A percentile compares a stretch with the other conserved stretches of the same genome.
Evolutionary conservation across 2,888 invertebrate genomes (phyloP).

Genomic region (Pyrochroa serraticornis): DNA sequence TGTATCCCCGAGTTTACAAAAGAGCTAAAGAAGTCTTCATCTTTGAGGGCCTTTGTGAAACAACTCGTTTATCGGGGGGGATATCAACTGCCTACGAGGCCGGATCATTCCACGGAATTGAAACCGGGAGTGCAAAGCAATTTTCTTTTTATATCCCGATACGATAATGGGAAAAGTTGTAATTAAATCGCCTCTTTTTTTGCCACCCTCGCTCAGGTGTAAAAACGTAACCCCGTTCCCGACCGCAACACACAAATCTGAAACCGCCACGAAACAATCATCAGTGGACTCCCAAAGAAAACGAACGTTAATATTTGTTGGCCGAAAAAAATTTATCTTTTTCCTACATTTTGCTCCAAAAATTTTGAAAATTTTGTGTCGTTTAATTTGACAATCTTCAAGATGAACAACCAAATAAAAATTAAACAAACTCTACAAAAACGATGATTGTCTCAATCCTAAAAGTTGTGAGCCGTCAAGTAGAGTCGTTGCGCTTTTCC

Average conservation of each 20-base stretch:
- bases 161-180: constrained; percentile 52
- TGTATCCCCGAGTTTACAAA: constrained; percentile 46
- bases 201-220: constrained; percentile 18
- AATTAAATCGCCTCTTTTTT: constrained; percentile 42
- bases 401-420: too few relatives aligned
- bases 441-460: too few relatives aligned
- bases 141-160: constrained; percentile 49
- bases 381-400: too few relatives aligned
- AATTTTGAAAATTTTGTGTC: too few relatives aligned
- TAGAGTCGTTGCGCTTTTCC: too few relatives aligned
- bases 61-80: constrained; percentile 47
- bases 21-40: constrained; percentile 48
- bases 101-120: constrained; percentile 47
- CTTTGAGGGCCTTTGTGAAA: constrained; percentile 41
- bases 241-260: constrained; percentile 3
- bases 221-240: constrained; percentile 21
- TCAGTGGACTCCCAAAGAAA: too few relatives aligned
- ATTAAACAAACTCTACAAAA: too few relatives aligned
- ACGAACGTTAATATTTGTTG: too few relatives aligned
- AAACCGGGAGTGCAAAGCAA: constrained; percentile 48
- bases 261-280: too few relatives aligned
- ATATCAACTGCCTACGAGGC: constrained; percentile 45
- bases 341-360: too few relatives aligned
- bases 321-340: too few relatives aligned
- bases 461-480: too few relatives aligned